Evolutionary conservation across 2,113 vertebrate species (phyloP), one percentile per base, ranked within the genome.

Genomic region (Clarias gariepinus): DNA sequence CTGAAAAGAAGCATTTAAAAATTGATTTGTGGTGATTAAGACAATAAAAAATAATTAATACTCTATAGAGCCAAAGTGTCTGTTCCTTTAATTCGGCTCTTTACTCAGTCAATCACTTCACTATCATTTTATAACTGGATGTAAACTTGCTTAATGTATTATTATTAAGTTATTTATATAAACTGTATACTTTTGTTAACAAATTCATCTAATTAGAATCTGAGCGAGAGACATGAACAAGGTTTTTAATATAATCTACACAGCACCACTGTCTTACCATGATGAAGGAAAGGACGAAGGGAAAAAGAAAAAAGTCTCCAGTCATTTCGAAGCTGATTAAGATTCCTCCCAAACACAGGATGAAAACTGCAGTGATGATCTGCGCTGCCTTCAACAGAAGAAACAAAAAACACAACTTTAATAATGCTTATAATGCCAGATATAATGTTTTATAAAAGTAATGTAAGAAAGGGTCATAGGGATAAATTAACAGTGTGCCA

Each of bases 371-470:
- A 61, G 83, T 63, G 13, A 91, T 86, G 53, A 89, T 83, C 85
- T 96, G 95, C 23, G 91, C 93, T 23, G 89, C 93, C 95, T 96
- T 23, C 10, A 71, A 81, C 16, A 81, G 85, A 71, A 87, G 76
- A 33, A 9, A 73, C 3, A 83, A 0, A 47, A 83, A 30, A 33
- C 21, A 66, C 7, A 78, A 73, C 2, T 52, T 10, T 1, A 68
- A 30, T 41, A 74, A 6, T 21, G 0, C 10, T 78, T 18, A 57
- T 30, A 8, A 57, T 4, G 0, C 12, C 76, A 28, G 76, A 55
- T n/a, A 55, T 18, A 15, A 77, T 41, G 3, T 23, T 47, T 47
- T 12, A 74, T 71, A 2, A 41, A 74, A 21, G 9, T 71, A 30
- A 41, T 68, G 13, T 33, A 69, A 60, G 18, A 81, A 16, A 30